Evolutionary conservation across 2,113 vertebrate species (phyloP), one percentile per base, ranked within the genome.

Genomic region (Galbula dea): DNA sequence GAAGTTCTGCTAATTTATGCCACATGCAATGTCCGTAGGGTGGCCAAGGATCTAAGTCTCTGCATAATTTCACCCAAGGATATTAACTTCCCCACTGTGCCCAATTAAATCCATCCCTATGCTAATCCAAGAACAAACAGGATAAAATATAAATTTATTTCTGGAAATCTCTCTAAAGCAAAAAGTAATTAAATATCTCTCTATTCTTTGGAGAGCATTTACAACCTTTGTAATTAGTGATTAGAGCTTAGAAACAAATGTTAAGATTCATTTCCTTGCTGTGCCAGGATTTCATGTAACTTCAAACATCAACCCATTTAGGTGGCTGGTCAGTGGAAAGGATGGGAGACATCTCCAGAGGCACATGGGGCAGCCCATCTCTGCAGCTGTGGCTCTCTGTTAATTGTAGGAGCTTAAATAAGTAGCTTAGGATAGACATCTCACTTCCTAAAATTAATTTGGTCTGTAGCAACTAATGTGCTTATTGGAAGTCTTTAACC

Each of bases 51-150:
- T 94, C 92, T 91, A 74, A 96, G 92, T 74, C 78, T 92, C 57
- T 89, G 89, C 63, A 52, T 94, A 85, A 92, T 92, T 89, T 94
- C 87, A 94, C 89, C 92, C 95, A 94, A 91, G 93, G 84, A 92
- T 91, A 93, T 96, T 92, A 93, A 89, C 89, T 96, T 94, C 75
- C 91, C 91, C 87, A 85, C 87, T 92, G 93, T 91, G 94, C 93
- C 89, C 72, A 96, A 96, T 95, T 96, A 95, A 96, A 89, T 68
- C 75, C 85, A 91, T 93, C 27, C 89, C 81, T 67, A 66, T 89
- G 84, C 67, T 91, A 89, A 94, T 96, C 84, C 85, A 71, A 93
- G 96, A 96, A 94, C 94, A 94, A 95, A 94, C 82, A 94, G 87
- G 91, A 88, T 91, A 92, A 93, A 94, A 91, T 67, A 89, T 27